Percentiles rank a stretch among this genome's conserved stretches.
Conservation (phyloP, 2,113 vertebrate genomes). For the Epinephelus cyanopodus region DNA sequence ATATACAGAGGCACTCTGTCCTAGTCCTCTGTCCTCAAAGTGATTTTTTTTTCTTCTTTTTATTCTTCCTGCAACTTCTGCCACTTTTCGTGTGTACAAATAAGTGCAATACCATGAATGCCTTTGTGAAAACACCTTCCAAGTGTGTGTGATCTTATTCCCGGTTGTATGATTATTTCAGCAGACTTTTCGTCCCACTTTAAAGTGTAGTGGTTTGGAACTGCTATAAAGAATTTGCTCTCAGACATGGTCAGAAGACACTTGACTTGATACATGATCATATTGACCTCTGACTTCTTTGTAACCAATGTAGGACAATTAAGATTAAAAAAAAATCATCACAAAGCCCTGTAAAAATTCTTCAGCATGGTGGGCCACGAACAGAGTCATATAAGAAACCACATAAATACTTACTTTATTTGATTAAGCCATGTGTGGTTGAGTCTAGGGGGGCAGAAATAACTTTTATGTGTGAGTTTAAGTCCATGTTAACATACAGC, state of each 20-base stretch:
- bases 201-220: background rate
- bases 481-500: background rate
- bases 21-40: no score
- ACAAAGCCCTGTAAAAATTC: background rate
- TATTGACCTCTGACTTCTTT: no score
- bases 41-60: background rate
- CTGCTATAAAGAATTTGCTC: background rate
- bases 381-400: slow-evolving; percentile 24
- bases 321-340: background rate
- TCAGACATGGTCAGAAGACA: background rate
- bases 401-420: slow-evolving; percentile 38
- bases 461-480: background rate
- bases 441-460: slow-evolving; percentile 37
- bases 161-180: background rate
- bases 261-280: slow-evolving; percentile 4
- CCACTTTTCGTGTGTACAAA: background rate
- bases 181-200: background rate
- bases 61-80: background rate
- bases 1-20: no score
- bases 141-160: background rate
- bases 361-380: slow-evolving; percentile 28
- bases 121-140: background rate
- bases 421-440: slow-evolving; percentile 38
- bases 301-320: background rate
- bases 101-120: background rate